phyloP scores from a whole-genome alignment of 1,140 invertebrate genomes.

The Eupristina koningsbergeri region DNA sequence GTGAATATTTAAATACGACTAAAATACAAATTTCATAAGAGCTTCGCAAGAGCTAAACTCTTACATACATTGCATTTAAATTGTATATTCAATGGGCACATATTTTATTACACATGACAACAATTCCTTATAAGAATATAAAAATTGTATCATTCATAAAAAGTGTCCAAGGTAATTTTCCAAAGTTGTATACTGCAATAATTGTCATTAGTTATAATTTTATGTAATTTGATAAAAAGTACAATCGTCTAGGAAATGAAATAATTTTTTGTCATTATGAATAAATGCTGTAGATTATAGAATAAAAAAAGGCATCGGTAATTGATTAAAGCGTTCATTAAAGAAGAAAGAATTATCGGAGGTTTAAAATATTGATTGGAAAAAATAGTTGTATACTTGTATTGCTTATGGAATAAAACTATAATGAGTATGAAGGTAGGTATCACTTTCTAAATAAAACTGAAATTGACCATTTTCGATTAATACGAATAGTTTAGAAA shows the following conservation, averaged over 20 bases:
- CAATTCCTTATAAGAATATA: neutral
- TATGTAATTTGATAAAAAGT: neutral
- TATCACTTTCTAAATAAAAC: neutral
- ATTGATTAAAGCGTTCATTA: neutral
- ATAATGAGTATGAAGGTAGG: neutral
- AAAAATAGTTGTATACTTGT: neutral
- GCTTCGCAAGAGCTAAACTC: neutral
- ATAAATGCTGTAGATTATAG: neutral
- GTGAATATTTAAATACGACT: constrained; percentile 19
- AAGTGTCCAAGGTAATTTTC: neutral
- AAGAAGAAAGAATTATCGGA: neutral
- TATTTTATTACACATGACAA: neutral
- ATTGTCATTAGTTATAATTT: neutral
- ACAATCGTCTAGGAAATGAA: neutral
- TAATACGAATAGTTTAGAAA: neutral
- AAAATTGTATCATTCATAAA: neutral
- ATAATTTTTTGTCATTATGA: neutral
- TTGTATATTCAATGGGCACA: neutral
- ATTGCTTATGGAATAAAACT: neutral
- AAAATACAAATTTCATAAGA: constrained; percentile 4
- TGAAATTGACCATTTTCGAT: neutral
- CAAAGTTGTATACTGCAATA: neutral
- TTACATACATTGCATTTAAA: neutral
- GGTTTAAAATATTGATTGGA: neutral
- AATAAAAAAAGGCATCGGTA: neutral